These are phyloP conservation scores for Saxidomus purpurata DNA, from an alignment of 1,140 invertebrate genomes.

Conservation along the genomic window DNA sequence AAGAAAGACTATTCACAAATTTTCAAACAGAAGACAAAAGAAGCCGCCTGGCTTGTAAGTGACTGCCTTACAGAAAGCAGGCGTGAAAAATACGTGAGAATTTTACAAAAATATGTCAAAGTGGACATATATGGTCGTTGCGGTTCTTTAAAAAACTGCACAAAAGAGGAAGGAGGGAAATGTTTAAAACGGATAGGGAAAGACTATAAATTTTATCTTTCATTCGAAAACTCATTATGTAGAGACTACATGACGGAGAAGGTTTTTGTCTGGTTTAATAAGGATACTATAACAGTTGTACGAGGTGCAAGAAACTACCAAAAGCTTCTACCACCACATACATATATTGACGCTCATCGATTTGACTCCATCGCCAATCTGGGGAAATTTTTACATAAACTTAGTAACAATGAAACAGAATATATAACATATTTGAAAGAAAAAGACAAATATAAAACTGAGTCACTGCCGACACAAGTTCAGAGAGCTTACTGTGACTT, in stretches of 20 bases:
- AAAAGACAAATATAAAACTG: conserved; percentile 36
- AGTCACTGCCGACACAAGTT: not conserved
- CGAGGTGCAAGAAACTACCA: conserved; percentile 24
- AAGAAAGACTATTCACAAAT: not conserved
- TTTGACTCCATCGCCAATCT: conserved; percentile 1
- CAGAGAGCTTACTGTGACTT: conserved; percentile 32
- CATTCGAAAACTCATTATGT: conserved; percentile 50
- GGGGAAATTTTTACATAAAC: not conserved
- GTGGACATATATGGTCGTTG: conserved; percentile 90
- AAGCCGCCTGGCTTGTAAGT: conserved; percentile 89
- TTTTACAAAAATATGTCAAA: conserved; percentile 87
- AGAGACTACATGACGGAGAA: conserved; percentile 56
- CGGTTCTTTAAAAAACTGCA: conserved; percentile 64
- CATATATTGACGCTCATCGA: conserved; percentile 24
- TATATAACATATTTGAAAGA: conserved; percentile 41
- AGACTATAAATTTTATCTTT: conserved; percentile 44
- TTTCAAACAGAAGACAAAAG: conserved; percentile 66
- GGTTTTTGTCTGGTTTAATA: conserved; percentile 20
- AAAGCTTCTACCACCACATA: not conserved
- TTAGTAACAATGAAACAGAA: not conserved
- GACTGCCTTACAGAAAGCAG: conserved; percentile 88
- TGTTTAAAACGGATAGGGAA: conserved; percentile 17
- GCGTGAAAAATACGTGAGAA: conserved; percentile 87
- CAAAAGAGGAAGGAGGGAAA: conserved; percentile 31
- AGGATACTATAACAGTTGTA: conserved; percentile 39